Evolutionary conservation across 2,113 vertebrate species (phyloP).

Genomic region (Aegotheles bennettii): DNA sequence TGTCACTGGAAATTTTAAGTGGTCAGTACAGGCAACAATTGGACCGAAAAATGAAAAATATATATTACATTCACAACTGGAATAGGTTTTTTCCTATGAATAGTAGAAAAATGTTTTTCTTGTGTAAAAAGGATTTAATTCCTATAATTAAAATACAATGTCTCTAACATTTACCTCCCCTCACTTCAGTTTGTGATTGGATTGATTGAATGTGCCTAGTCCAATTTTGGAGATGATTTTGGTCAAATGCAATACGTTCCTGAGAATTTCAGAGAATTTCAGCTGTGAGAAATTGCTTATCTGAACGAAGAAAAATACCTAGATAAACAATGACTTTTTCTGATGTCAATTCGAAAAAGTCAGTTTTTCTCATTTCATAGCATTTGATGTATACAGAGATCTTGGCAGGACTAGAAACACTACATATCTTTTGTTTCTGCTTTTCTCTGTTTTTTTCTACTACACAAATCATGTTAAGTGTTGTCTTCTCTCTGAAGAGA

Average conservation of each 20-base stretch:
- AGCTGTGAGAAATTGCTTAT: background rate
- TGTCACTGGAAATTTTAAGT: background rate
- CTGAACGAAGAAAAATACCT: background rate
- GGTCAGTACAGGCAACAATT: background rate
- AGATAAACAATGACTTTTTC: background rate
- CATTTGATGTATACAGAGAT: background rate
- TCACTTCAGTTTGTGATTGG: background rate
- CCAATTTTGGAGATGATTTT: background rate
- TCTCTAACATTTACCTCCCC: background rate
- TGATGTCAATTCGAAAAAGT: background rate
- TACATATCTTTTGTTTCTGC: background rate
- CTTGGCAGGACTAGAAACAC: background rate
- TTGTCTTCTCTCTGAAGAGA: background rate
- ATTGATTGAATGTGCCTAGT: background rate
- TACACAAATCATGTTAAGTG: rapidly evolving
- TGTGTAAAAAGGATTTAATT: background rate
- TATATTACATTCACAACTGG: background rate
- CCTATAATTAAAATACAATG: background rate
- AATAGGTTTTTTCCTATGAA: background rate
- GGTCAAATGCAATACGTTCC: rapidly evolving
- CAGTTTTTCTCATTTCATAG: background rate
- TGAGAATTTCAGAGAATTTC: too few relatives aligned
- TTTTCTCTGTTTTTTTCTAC: background rate
- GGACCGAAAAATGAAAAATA: background rate
- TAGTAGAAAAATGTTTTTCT: background rate